phyloP scores from a whole-genome alignment of 2,113 vertebrate genomes.

The Aepyceros melampus region DNA sequence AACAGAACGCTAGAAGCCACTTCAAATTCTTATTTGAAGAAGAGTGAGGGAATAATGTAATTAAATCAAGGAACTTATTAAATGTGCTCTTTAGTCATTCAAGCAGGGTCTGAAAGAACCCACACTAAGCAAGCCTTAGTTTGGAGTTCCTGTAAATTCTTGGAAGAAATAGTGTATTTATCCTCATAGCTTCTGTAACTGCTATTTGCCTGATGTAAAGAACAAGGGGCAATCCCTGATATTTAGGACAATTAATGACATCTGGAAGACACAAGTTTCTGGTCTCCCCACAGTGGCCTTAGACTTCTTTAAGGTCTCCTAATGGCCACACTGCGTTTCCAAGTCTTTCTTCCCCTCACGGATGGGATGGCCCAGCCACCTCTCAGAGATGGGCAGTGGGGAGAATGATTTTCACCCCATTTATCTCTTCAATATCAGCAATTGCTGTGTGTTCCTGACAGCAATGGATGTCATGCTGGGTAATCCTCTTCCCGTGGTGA shows the following conservation, averaged over 20 bases:
- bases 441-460: constrained; percentile 53
- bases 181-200: not conserved
- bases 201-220: not conserved
- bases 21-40: constrained; percentile 36
- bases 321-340: not conserved
- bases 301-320: not conserved
- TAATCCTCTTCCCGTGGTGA: constrained; percentile 55
- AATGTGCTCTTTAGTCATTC: not conserved
- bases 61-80: not conserved
- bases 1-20: not conserved
- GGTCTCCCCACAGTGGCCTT: not conserved
- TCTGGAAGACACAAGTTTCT: not conserved
- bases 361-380: not conserved
- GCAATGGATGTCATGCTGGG: constrained; percentile 56
- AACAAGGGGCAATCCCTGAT: not conserved
- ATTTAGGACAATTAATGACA: not conserved
- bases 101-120: not conserved
- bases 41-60: not conserved
- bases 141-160: not conserved
- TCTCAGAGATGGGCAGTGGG: not conserved
- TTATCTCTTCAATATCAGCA: constrained; percentile 39
- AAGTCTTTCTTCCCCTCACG: not conserved
- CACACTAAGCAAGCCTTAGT: not conserved
- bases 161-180: not conserved
- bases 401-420: constrained; percentile 33